Evolutionary conservation across 2,113 vertebrate species (phyloP).

Genomic region (Saguinus imperator): DNA sequence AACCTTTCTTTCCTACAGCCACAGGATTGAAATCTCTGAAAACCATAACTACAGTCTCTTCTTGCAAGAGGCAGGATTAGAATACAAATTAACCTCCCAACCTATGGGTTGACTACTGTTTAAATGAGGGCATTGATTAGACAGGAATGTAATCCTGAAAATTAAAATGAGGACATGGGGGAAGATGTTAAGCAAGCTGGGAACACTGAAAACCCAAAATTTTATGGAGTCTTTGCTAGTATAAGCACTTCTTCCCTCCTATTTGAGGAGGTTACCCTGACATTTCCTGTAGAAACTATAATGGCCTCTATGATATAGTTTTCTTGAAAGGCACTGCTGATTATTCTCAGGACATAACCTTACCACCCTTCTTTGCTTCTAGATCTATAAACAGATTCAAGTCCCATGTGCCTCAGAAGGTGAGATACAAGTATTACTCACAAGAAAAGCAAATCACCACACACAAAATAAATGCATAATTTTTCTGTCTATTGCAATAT

Average conservation of each 20-base stretch:
- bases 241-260: not conserved
- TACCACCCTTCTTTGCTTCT: not conserved
- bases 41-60: not conserved
- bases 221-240: not conserved
- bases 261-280: not conserved
- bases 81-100: not conserved
- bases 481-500: not conserved
- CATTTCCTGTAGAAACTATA: not conserved
- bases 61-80: not conserved
- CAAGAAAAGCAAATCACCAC: not conserved
- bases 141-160: not conserved
- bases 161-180: not conserved
- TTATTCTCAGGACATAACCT: not conserved
- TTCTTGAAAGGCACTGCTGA: not conserved
- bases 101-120: not conserved
- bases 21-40: not conserved
- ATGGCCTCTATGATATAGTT: not conserved
- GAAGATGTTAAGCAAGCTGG: not conserved
- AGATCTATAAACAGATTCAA: not conserved
- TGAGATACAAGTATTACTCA: not conserved
- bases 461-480: not conserved
- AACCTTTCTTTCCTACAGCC: not conserved
- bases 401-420: not conserved
- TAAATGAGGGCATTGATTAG: not conserved
- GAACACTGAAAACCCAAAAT: not conserved